phyloP scores from a whole-genome alignment of 1,140 invertebrate genomes.

The Scaptomyza graminum region DNA sequence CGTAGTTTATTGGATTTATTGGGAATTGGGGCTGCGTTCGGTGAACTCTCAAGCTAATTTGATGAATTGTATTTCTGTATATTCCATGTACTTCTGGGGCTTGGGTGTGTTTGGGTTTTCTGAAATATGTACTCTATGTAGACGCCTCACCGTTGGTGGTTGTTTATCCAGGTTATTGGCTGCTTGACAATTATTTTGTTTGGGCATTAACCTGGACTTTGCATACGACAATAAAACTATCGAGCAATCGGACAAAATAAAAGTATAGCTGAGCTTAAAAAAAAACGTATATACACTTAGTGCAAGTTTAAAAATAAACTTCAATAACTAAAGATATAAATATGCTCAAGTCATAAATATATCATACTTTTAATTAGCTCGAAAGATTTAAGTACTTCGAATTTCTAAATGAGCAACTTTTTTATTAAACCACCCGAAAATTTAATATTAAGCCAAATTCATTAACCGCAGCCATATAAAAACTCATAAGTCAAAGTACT shows the following conservation, averaged over 20 bases:
- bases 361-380: background rate
- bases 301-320: conserved; percentile 4
- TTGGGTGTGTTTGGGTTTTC: background rate
- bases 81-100: conserved; percentile 22
- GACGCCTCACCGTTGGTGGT: background rate
- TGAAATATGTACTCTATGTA: conserved; percentile 1
- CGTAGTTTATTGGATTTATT: conserved; percentile 61
- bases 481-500: conserved; percentile 39
- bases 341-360: background rate
- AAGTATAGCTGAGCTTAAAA: background rate
- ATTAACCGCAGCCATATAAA: conserved; percentile 12
- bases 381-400: background rate
- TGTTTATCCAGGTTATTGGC: conserved; percentile 36
- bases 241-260: background rate
- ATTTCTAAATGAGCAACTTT: background rate
- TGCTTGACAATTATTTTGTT: conserved; percentile 35
- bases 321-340: conserved; percentile 9
- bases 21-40: conserved; percentile 38
- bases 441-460: conserved; percentile 3
- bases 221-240: conserved; percentile 2
- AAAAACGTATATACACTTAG: background rate
- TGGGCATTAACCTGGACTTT: conserved; percentile 42
- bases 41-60: conserved; percentile 57
- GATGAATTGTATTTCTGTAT: conserved; percentile 5
- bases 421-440: background rate